phyloP scores from a whole-genome alignment of 2,888 invertebrate genomes.

The Athrips mouffetella region DNA sequence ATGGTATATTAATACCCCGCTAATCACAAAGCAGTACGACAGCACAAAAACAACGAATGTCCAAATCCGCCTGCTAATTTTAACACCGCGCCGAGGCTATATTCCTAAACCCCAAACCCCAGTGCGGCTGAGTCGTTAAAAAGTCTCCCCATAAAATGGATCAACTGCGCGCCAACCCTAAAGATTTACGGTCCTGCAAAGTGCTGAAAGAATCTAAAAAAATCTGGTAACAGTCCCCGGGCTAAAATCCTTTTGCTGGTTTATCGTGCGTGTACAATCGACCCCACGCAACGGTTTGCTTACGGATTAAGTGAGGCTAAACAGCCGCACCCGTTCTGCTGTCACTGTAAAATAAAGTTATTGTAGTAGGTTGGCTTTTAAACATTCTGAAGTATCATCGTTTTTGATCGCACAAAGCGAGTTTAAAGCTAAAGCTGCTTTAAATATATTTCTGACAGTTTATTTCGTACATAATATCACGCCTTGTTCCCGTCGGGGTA shows the following conservation, averaged over 20 bases:
- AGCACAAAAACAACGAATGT: neutral
- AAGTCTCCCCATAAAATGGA: slow-evolving; percentile 50
- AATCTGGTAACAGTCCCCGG: slow-evolving; percentile 36
- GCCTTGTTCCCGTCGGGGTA: too few species aligned
- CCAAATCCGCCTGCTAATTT: neutral
- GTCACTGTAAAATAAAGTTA: slow-evolving; percentile 14
- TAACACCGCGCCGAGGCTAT: neutral
- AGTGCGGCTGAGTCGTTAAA: slow-evolving; percentile 44
- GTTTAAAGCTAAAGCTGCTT: too few species aligned
- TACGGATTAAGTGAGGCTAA: slow-evolving; percentile 49
- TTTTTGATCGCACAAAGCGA: too few species aligned
- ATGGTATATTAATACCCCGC: neutral
- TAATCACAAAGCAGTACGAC: neutral
- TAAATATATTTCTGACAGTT: too few species aligned
- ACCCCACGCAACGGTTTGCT: slow-evolving; percentile 47
- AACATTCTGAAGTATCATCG: too few species aligned
- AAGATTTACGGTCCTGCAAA: slow-evolving; percentile 43
- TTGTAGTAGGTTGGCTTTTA: too few species aligned
- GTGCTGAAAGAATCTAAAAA: slow-evolving; percentile 22
- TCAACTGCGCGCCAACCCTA: slow-evolving; percentile 42
- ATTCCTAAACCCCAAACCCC: slow-evolving; percentile 17
- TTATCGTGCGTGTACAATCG: slow-evolving; percentile 58
- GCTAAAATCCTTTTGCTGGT: slow-evolving; percentile 49
- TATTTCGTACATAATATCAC: too few species aligned
- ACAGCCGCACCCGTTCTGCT: slow-evolving; percentile 28